Conservation (phyloP, 2,113 vertebrate genomes). For the Vanacampus margaritifer region DNA sequence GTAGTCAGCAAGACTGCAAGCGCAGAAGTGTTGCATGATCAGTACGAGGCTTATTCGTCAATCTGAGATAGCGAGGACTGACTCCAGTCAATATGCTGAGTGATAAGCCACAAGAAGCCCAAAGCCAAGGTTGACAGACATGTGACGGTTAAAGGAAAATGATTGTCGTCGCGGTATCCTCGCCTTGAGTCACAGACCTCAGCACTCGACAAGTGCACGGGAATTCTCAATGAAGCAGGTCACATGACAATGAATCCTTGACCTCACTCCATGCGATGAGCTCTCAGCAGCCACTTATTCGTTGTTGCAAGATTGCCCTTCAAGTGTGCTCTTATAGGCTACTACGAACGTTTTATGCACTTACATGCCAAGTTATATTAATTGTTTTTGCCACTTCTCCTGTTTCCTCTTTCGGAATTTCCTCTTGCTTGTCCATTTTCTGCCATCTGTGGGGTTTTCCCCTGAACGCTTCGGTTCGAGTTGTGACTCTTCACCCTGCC, state of each 20-base stretch:
- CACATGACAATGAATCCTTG: slow-evolving; percentile 48
- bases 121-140: slow-evolving; percentile 47
- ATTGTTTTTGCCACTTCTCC: slow-evolving; percentile 11
- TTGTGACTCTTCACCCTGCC: slow-evolving; percentile 46
- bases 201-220: slow-evolving; percentile 17
- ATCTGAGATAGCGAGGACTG: slow-evolving; percentile 36
- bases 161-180: slow-evolving; percentile 42
- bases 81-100: slow-evolving; percentile 38
- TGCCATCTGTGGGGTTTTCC: slow-evolving; percentile 48
- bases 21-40: slow-evolving; percentile 3
- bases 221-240: slow-evolving; percentile 43
- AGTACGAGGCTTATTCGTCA: slow-evolving; percentile 1
- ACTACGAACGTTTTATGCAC: slow-evolving; percentile 28
- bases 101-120: slow-evolving; percentile 40
- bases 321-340: slow-evolving; percentile 29
- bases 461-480: slow-evolving; percentile 38
- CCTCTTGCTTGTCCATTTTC: slow-evolving; percentile 6
- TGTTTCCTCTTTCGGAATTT: slow-evolving; percentile 23
- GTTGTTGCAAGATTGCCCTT: slow-evolving; percentile 7
- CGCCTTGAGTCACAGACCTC: slow-evolving; percentile 44
- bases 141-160: slow-evolving; percentile 38
- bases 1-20: neutral
- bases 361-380: slow-evolving; percentile 16
- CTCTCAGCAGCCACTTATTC: slow-evolving; percentile 35
- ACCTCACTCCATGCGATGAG: slow-evolving; percentile 30